Base-by-base conservation (phyloP, 2,888 invertebrate genomes). In the Notocelia uddmanniana region DNA sequence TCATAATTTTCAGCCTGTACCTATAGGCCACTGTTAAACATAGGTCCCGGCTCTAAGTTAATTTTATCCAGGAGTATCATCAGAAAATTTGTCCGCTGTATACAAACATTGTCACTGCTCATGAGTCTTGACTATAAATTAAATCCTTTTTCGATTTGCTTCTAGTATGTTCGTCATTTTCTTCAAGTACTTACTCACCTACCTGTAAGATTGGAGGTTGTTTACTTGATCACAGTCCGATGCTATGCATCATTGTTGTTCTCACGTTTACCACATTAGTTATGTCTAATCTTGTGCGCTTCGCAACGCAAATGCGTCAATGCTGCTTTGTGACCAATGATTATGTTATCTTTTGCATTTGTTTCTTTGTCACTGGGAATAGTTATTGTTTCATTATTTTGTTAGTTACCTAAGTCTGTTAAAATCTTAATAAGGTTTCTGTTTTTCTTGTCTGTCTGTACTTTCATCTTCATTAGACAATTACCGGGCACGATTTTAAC, bases 251-350 rank as follows among this genome's bases (percentile, higher is more conserved):
- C 10, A 64, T 64, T 64, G 19, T 52, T 52, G 52, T 64, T 64
- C 64, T 64, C 64, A 54, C 52, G 64, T 64, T 37, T 64, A 54
- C 34, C 21, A 23, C 37, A 54, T 64, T 54, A 34, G 6, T 34
- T 64, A 34, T 34, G 63, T 21, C 34, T 50, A 63, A 63, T 63
- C 21, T 52, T 10, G 34, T 64, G 37, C 21, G 54, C 23, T 64
- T 64, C 15, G 21, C 52, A 3, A 52, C n/a, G n/a, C n/a, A n/a
- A 52, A 19, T n/a, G 19, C 15, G 64, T 34, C 34, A n/a, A 34
- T n/a, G 52, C 52, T n/a, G 10, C 9, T 37, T 54, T 52, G 18
- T 60, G 34, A 3, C 9, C 19, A 50, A 34, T 34, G 26, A 62
- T 45, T 45, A 62, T 13, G 6, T 26, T 59, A 59, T 26, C 23